Evolutionary conservation across 2,797 vertebrate species (phyloP), one percentile per base, ranked within the genome.

Genomic region (Hypotaenidia philippensis): DNA sequence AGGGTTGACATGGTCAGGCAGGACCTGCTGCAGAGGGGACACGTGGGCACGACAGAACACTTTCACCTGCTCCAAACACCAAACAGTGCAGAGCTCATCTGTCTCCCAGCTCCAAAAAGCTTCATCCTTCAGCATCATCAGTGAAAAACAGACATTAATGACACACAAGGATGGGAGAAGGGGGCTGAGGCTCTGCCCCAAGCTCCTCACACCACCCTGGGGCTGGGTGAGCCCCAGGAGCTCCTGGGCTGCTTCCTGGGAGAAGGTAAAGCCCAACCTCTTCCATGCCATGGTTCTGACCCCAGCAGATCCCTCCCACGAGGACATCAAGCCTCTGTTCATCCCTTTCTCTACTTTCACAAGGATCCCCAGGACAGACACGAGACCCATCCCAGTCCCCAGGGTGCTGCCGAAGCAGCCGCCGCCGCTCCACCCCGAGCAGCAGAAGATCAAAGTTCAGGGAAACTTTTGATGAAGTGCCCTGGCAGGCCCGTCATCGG

Each of bases 381-480:
- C 3, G 6, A 77, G 14, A 26, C 63, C 6, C 8, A 0, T 3
- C 64, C 70, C 5, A 0, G 3, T 15, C 82, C 76, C 74, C 69
- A 31, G 45, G 89, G 86, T 57, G 81, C 76, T 55, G 63, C 89
- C 20, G 2, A 38, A 83, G 27, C 12, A 5, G 13, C 21, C 18
- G 3, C 11, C 72, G 44, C 72, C 16, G 13, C 79, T 60, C 77
- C 20, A 36, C 47, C 31, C 7, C 6, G 1, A 11, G 44, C 36
- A 22, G 83, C 59, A 38, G 75, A 53, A 85, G 94, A 95, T 87
- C 92, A 90, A 92, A 97, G 94, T 92, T 97, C 94, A 90, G 91
- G 93, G 94, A 95, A 97, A 98, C 87, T 97, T 97, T 93, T 97
- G 97, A 98, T 97, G 95, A 93, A 97, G 81, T 77, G 91, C 94